phyloP scores from a whole-genome alignment of 2,797 vertebrate genomes.

The Schizothorax lantsangensis region DNA sequence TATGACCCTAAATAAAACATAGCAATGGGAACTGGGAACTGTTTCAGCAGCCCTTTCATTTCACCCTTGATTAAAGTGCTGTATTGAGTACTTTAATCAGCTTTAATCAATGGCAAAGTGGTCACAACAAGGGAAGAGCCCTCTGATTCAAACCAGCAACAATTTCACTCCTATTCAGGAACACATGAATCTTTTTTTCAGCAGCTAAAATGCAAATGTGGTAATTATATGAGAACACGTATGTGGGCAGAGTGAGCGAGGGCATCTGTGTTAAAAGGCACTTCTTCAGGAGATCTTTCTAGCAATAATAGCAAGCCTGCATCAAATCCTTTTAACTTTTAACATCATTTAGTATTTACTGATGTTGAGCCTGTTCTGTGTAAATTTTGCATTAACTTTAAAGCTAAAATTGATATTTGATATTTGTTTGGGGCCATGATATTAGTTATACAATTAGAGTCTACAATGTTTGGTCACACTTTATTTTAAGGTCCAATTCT shows the following conservation, averaged over 20 bases:
- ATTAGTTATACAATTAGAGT: neutral
- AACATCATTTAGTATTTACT: neutral
- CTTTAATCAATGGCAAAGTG: slow-evolving; percentile 30
- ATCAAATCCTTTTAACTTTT: slow-evolving; percentile 13
- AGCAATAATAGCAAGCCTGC: neutral
- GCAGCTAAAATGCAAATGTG: slow-evolving; percentile 28
- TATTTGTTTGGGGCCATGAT: neutral
- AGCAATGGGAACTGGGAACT: neutral
- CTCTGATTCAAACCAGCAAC: neutral
- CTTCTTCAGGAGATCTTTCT: slow-evolving; percentile 14
- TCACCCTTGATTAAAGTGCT: slow-evolving; percentile 8
- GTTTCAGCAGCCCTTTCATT: slow-evolving; percentile 1
- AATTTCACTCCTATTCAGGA: neutral
- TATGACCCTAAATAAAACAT: neutral
- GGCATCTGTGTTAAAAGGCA: slow-evolving; percentile 2
- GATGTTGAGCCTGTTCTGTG: neutral
- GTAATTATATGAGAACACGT: slow-evolving; percentile 21
- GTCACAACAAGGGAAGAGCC: neutral
- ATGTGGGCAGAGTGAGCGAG: slow-evolving; percentile 13
- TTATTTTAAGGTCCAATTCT: too few species aligned
- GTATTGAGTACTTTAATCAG: slow-evolving; percentile 21
- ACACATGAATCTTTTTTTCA: neutral
- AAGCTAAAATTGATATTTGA: neutral
- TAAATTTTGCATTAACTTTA: neutral
- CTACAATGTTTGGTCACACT: neutral